These are phyloP conservation scores for Gymnocypris eckloni DNA, from an alignment of 2,797 vertebrate genomes.

Conservation along the genomic window DNA sequence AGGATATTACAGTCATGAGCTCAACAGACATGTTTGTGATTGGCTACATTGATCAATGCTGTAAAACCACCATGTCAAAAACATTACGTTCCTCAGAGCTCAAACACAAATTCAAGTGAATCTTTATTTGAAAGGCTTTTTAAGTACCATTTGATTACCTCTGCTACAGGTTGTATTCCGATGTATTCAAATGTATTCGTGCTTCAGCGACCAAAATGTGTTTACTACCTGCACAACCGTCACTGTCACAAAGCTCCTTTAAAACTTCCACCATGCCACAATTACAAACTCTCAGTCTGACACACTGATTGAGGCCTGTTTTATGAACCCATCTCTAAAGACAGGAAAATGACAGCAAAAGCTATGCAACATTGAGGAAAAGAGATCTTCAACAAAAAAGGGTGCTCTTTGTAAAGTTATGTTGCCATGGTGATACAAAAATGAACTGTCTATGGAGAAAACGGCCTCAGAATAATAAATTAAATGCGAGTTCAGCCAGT, in stretches of 20 bases:
- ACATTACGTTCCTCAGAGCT: not conserved
- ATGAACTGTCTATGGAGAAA: conserved; percentile 45
- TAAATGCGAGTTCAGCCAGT: conserved; percentile 13
- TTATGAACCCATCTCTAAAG: conserved; percentile 51
- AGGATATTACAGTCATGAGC: not conserved
- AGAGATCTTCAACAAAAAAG: conserved; percentile 66
- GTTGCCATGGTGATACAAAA: conserved; percentile 74
- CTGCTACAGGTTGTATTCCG: not conserved
- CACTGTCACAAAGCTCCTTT: conserved; percentile 42
- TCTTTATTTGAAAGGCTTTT: not conserved
- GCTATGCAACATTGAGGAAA: conserved; percentile 42
- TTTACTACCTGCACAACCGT: conserved; percentile 37
- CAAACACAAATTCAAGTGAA: not conserved
- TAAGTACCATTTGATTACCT: not conserved
- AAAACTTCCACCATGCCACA: conserved; percentile 39
- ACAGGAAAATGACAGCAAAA: conserved; percentile 64
- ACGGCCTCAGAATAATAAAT: conserved; percentile 7
- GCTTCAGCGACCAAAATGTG: conserved; percentile 8
- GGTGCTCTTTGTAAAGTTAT: conserved; percentile 69
- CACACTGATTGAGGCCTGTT: conserved; percentile 48
- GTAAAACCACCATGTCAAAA: not conserved
- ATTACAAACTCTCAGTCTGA: conserved; percentile 56
- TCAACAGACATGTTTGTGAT: not conserved
- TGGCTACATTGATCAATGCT: not conserved
- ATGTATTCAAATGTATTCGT: not conserved